A percentile compares a stretch with the other conserved stretches of the same genome.
Evolutionary conservation across 2,888 invertebrate species (phyloP).

Genomic region (Tryphoninae sp.): DNA sequence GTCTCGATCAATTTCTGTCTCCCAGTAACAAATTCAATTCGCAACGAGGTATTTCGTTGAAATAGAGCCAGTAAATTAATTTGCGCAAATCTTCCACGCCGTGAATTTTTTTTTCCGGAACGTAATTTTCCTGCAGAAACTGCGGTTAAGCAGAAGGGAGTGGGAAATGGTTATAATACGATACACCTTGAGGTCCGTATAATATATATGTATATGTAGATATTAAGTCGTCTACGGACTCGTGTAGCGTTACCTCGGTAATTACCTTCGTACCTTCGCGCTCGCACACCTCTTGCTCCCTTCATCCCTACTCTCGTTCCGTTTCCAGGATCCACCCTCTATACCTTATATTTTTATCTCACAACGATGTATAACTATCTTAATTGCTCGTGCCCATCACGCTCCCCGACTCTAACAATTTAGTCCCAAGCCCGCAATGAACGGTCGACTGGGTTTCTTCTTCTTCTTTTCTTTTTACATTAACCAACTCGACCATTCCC

Average conservation of each 20-base stretch:
- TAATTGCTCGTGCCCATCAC: slow-evolving; percentile 76
- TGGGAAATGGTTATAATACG: background rate
- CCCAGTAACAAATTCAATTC: slow-evolving; percentile 53
- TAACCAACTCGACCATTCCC: background rate
- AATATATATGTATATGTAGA: background rate
- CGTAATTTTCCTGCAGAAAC: slow-evolving; percentile 74
- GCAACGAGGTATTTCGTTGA: slow-evolving; percentile 52
- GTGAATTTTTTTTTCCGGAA: slow-evolving; percentile 74
- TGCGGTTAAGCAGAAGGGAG: slow-evolving; percentile 37
- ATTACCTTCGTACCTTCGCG: slow-evolving; percentile 75
- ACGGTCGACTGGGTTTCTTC: slow-evolving; percentile 15
- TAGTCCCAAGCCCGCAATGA: slow-evolving; percentile 47
- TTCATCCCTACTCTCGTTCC: background rate
- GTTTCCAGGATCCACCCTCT: slow-evolving; percentile 48
- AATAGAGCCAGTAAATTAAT: slow-evolving; percentile 75
- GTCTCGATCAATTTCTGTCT: background rate
- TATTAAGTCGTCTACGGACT: slow-evolving; percentile 43
- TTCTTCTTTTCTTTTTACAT: slow-evolving; percentile 4
- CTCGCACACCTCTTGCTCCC: slow-evolving; percentile 5
- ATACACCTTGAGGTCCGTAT: slow-evolving; percentile 11
- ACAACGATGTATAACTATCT: slow-evolving; percentile 78
- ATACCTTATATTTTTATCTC: slow-evolving; percentile 75
- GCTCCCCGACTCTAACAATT: slow-evolving; percentile 61
- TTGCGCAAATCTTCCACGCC: slow-evolving; percentile 76
- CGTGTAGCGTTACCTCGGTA: slow-evolving; percentile 74